phyloP scores from a whole-genome alignment of 2,113 vertebrate species.

The Nothocercus nigrocapillus region DNA sequence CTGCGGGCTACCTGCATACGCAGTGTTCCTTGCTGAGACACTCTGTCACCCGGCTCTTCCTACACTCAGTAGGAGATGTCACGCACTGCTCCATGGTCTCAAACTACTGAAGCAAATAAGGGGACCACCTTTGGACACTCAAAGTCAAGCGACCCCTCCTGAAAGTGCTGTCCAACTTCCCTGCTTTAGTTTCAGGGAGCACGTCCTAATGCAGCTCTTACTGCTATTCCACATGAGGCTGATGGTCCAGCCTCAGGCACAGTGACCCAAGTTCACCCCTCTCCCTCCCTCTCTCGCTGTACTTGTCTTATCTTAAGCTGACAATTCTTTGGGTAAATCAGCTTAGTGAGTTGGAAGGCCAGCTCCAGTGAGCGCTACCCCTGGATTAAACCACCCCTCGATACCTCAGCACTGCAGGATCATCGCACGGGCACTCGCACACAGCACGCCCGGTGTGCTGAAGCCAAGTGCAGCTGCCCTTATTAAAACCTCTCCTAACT shows the following conservation, averaged over 20 bases:
- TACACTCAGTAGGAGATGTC: not conserved
- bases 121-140: not conserved
- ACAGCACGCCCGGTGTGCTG: not conserved
- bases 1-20: not conserved
- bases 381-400: conserved; percentile 6
- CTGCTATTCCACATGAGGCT: not conserved
- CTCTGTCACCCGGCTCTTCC: not conserved
- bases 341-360: conserved; percentile 24
- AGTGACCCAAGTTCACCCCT: conserved; percentile 11
- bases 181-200: not conserved
- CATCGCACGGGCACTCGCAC: not conserved
- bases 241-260: not conserved
- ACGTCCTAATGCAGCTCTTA: not conserved
- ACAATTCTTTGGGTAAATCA: conserved; percentile 51
- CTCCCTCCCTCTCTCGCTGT: not conserved
- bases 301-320: conserved; percentile 60
- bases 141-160: not conserved
- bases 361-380: conserved; percentile 19
- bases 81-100: not conserved
- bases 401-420: not conserved
- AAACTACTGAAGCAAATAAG: not conserved
- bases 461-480: not conserved
- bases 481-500: not conserved
- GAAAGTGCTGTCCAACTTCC: not conserved
- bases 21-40: not conserved